Evolutionary conservation across 2,113 vertebrate genomes (phyloP), one percentile per base, ranked within the genome.

Genomic region (Bostrychus sinensis): DNA sequence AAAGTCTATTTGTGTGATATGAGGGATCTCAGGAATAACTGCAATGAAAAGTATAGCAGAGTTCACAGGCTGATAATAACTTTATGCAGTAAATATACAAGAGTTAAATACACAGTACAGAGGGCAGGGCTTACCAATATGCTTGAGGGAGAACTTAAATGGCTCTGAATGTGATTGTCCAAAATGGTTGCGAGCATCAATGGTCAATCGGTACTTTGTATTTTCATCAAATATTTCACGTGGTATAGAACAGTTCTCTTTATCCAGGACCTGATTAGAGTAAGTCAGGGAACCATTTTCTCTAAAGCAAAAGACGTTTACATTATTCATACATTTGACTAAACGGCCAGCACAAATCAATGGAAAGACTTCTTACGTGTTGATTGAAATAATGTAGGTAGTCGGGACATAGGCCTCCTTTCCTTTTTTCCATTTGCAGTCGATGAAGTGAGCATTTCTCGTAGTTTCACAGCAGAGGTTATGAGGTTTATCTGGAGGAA

Each of bases 1-100:
- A 74, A 91, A 91, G 9, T 50, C 53, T 36, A 88, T 26, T 3
- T 45, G 41, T 3, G 11, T 38, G 19, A 92, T 88, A 3, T 7
- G 17, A 56, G 92, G 92, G 3, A 66, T 74, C 26, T 86, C 84
- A 28, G 91, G 92, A 46, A 91, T 86, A n/a, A 88, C 91, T 92
- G 68, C 11, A 67, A 66, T 8, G 57, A 1, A 69, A 67, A 59
- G 26, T 7, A 45, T 6, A 17, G 5, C n/a, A 9, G 7, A 45
- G 37, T 39, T 39, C 11, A 16, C 7, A 28, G 26, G 20, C 25
- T 28, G 3, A 30, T 9, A 14, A 25, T 14, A 23, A 46, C 9
- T 32, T 2, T 32, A 8, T 32, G 30, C 8, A 32, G 30, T 7
- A 5, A 3, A 32, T 32, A 7, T 32, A n/a, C 30, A 32, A 5